Percentiles rank a stretch among this genome's conserved stretches.
phyloP scores from a whole-genome alignment of 2,888 invertebrate genomes.

The Morpho deidamia region DNA sequence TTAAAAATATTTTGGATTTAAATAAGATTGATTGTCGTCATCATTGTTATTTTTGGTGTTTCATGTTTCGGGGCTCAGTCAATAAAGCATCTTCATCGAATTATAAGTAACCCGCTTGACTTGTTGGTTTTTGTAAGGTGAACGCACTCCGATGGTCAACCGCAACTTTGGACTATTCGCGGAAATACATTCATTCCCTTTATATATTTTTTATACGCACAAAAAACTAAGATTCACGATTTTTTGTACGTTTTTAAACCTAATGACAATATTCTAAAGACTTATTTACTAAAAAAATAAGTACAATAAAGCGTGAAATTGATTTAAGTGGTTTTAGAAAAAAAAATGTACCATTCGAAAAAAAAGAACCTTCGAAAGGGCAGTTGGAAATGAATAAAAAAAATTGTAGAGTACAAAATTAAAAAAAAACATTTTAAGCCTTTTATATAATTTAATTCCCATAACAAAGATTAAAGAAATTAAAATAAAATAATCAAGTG shows the following conservation, averaged over 20 bases:
- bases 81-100: neutral
- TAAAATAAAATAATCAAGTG: no score
- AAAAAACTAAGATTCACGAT: neutral
- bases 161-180: neutral
- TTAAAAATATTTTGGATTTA: no score
- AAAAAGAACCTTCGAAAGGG: neutral
- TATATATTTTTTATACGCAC: neutral
- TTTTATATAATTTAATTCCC: no score
- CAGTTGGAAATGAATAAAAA: neutral
- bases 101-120: neutral
- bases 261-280: slow-evolving; percentile 1
- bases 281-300: neutral
- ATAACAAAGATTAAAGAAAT: no score
- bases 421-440: no score
- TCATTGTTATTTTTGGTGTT: no score
- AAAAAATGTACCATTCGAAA: neutral
- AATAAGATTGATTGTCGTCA: no score
- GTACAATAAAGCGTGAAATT: slow-evolving; percentile 7
- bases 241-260: neutral
- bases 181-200: neutral
- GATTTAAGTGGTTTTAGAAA: neutral
- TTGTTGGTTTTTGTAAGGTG: neutral
- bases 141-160: neutral
- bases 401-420: no score
- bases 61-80: no score